Evolutionary conservation across 2,113 vertebrate species (phyloP), one percentile per base, ranked within the genome.

Genomic region (Tupaia tana): DNA sequence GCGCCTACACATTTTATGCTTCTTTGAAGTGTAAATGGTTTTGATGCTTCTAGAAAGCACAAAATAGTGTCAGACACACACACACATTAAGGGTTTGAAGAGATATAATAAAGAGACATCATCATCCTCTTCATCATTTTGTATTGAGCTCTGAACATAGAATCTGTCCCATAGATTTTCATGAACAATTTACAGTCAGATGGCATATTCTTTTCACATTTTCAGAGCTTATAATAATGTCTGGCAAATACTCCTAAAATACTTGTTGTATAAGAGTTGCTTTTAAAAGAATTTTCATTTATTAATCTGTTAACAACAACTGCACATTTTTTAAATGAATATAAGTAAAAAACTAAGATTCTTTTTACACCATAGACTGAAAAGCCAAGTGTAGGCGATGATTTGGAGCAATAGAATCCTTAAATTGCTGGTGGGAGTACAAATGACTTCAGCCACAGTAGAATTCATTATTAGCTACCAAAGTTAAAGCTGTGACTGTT

Each of bases 201-300:
- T 29, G 19, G 70, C 43, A 29, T 70, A 71, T 78, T 81, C 25
- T 64, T 90, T 78, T 93, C 77, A 14, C 11, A n/a, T 84, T 69
- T 7, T 93, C 56, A 79, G 20, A 73, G 9, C 19, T n/a, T 34
- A 34, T 0, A 77, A 13, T 59, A 34, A 71, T n/a, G 3, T 66
- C 27, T 67, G 7, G 9, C 4, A 94, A 92, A 74, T 78, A 58
- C 81, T 84, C 20, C 12, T 94, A 94, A 93, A 90, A 52, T 75
- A 78, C n/a, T 24, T 92, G 16, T 79, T 69, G 19, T 86, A 4
- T 73, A 66, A 88, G 2, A 58, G 0, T 25, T 93, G 24, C 71
- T 80, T 93, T 79, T 12, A 69, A 86, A 92, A 86, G 2, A 0
- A 19, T 90, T 84, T 91, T 29, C 64, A 71, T 14, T 7, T 66